phyloP scores from a whole-genome alignment of 1,140 invertebrate genomes.

The Akabosia matsudoensis region DNA sequence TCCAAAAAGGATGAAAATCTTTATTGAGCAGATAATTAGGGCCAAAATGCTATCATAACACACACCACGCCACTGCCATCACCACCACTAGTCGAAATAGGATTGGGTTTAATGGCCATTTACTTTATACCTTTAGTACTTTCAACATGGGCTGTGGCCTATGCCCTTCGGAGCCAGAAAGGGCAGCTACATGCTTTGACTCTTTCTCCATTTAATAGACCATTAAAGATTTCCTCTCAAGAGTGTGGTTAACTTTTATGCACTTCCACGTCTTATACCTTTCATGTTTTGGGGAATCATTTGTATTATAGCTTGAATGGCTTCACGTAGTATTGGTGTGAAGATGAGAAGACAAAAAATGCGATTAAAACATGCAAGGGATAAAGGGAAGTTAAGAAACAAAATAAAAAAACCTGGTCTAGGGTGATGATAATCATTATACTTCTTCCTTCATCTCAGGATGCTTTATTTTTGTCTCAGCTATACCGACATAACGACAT shows the following conservation, averaged over 20 bases:
- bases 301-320: background rate
- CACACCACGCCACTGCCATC: background rate
- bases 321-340: background rate
- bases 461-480: background rate
- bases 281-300: background rate
- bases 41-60: background rate
- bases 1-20: background rate
- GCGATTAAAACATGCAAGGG: background rate
- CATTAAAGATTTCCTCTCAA: slow-evolving; percentile 6
- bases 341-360: background rate
- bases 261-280: background rate
- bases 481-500: background rate
- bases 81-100: background rate
- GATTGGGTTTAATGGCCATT: background rate
- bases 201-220: slow-evolving; percentile 8
- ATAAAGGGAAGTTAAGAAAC: background rate
- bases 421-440: background rate
- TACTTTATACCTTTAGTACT: background rate
- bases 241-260: slow-evolving; percentile 7
- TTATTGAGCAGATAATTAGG: slow-evolving; percentile 15
- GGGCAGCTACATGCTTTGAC: background rate
- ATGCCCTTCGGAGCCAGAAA: background rate
- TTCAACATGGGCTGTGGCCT: background rate
- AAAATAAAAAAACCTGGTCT: background rate
- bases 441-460: background rate